These are phyloP conservation scores for Brachionus plicatilis DNA, from an alignment of 1,140 invertebrate genomes.

Conservation along the genomic window DNA sequence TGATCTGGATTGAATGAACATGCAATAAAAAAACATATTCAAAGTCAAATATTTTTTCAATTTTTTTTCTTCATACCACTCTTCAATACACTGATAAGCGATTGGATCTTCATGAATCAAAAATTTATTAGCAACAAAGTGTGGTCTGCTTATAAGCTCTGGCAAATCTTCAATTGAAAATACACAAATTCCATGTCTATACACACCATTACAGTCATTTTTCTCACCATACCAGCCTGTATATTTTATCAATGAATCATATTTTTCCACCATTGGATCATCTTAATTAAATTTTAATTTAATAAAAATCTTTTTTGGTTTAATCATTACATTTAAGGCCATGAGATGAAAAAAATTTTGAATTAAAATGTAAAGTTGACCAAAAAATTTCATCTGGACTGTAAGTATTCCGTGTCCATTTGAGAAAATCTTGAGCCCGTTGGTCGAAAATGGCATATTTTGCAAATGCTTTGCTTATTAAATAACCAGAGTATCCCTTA, in stretches of 20 bases:
- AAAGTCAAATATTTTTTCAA: not conserved
- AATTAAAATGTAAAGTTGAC: constrained; percentile 13
- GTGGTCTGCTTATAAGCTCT: not conserved
- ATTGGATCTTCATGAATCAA: constrained; percentile 44
- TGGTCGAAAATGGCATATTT: constrained; percentile 45
- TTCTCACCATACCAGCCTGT: not conserved
- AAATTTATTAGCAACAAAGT: constrained; percentile 54
- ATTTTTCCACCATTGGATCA: not conserved
- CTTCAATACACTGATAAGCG: constrained; percentile 48
- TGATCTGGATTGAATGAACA: not conserved
- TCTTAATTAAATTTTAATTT: not conserved
- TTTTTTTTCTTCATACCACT: constrained; percentile 41
- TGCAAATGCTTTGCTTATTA: constrained; percentile 47
- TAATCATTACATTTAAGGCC: not conserved
- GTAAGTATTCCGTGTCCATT: constrained; percentile 45
- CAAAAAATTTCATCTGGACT: constrained; percentile 48
- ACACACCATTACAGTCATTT: not conserved
- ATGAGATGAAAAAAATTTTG: not conserved
- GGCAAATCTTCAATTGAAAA: constrained; percentile 48
- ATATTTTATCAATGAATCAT: not conserved
- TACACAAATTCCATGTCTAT: constrained; percentile 46
- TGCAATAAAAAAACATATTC: constrained; percentile 12
- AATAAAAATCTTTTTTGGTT: not conserved
- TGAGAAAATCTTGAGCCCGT: constrained; percentile 43
- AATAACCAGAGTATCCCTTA: constrained; percentile 48